Conservation (phyloP, 2,113 vertebrate genomes). For the pig (Sus scrofa) region DNA sequence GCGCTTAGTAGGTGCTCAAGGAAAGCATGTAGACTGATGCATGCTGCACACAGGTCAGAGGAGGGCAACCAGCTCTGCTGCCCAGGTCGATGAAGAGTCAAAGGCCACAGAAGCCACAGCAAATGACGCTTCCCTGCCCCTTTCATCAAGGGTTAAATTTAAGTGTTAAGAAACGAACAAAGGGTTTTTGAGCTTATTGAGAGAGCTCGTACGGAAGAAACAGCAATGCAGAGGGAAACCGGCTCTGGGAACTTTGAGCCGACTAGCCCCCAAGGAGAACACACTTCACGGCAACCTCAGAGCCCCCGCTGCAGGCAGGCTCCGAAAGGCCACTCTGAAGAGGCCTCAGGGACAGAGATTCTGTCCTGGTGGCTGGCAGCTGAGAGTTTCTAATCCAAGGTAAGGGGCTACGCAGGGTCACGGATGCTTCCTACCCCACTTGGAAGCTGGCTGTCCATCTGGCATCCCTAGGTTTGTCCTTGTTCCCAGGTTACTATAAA, state of each 20-base stretch:
- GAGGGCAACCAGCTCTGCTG: neutral
- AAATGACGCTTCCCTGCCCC: neutral
- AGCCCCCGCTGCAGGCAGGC: neutral
- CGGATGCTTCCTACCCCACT: neutral
- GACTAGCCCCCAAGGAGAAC: neutral
- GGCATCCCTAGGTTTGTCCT: neutral
- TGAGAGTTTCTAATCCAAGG: neutral
- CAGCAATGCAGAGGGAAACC: too few relatives aligned
- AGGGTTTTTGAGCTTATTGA: neutral
- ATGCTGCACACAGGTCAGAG: accelerated
- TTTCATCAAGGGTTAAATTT: neutral
- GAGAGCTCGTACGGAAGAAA: neutral
- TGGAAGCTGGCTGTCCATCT: neutral
- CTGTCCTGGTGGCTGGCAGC: neutral
- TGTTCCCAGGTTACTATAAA: neutral
- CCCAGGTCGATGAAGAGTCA: neutral
- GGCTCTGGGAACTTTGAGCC: neutral
- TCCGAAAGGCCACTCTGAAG: neutral
- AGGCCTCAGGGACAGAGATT: neutral
- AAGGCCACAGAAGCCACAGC: neutral
- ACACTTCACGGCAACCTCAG: neutral
- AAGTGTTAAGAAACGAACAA: neutral
- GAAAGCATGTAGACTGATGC: neutral
- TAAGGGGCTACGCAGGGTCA: neutral
- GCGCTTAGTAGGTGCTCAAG: neutral